phyloP scores from a whole-genome alignment of 2,888 invertebrate species.

The Dicranocentrus wangi region DNA sequence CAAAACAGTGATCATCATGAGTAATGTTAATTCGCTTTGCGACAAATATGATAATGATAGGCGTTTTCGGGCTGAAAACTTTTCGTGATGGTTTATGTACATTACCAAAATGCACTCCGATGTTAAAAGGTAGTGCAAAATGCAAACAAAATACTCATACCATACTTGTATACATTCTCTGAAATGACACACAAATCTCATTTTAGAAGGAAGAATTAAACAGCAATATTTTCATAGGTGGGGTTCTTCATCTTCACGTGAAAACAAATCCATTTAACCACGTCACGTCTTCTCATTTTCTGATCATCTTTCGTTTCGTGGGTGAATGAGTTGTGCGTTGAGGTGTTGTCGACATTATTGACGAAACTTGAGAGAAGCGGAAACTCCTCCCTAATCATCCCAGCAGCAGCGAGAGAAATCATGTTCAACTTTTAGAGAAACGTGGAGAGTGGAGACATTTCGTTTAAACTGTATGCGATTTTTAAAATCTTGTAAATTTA shows the following conservation, averaged over 20 bases:
- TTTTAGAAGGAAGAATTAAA: conserved; percentile 6
- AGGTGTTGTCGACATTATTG: conserved; percentile 53
- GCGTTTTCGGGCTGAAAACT: too few species aligned
- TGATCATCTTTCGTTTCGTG: conserved; percentile 28
- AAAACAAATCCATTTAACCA: neutral
- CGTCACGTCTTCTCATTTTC: neutral
- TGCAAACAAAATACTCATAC: too few species aligned
- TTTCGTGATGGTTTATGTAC: too few species aligned
- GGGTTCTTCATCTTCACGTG: neutral
- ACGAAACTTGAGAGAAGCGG: conserved; percentile 32
- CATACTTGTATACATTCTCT: too few species aligned
- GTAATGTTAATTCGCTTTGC: too few species aligned
- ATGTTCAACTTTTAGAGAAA: neutral
- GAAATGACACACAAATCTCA: conserved; percentile 14
- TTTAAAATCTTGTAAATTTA: too few species aligned
- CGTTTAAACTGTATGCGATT: too few species aligned
- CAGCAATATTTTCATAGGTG: conserved; percentile 11
- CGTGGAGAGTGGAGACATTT: too few species aligned
- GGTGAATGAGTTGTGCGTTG: conserved; percentile 57
- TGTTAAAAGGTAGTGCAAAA: too few species aligned
- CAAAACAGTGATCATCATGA: too few species aligned
- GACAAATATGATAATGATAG: too few species aligned
- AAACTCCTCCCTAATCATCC: conserved; percentile 43
- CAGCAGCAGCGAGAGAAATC: neutral
- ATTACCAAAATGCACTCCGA: too few species aligned